phyloP scores from a whole-genome alignment of 1,140 invertebrate species.

The Caenorhabditis inopinata region DNA sequence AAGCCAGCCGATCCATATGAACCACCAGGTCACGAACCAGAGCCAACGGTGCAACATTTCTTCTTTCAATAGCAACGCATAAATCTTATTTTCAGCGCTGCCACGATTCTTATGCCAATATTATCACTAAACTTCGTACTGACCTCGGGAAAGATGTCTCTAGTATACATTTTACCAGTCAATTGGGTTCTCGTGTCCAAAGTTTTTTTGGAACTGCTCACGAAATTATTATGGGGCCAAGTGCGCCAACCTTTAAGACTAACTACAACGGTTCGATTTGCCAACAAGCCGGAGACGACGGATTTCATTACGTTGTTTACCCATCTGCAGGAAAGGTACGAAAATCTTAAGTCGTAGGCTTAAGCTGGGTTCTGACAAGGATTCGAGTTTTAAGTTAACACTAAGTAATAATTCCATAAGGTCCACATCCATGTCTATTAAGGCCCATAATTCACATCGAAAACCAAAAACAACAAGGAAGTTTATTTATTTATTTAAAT shows the following conservation, averaged over 20 bases:
- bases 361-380: too few relatives aligned
- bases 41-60: not conserved
- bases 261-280: slow-evolving; percentile 13
- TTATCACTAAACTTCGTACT: not conserved
- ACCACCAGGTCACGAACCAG: slow-evolving; percentile 24
- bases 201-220: not conserved
- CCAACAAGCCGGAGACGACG: not conserved
- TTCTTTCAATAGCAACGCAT: too few relatives aligned
- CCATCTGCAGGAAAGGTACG: slow-evolving; percentile 8
- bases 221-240: slow-evolving; percentile 6
- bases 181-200: not conserved
- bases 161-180: slow-evolving; percentile 1
- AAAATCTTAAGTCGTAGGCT: too few relatives aligned
- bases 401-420: too few relatives aligned
- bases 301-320: slow-evolving; percentile 10
- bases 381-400: too few relatives aligned
- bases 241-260: slow-evolving; percentile 15
- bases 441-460: too few relatives aligned
- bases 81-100: not conserved
- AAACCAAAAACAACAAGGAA: too few relatives aligned
- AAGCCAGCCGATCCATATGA: slow-evolving; percentile 28
- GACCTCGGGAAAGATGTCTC: slow-evolving; percentile 14
- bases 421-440: too few relatives aligned
- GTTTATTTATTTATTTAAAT: too few relatives aligned
- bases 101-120: not conserved